Percentiles rank a stretch among this genome's conserved stretches.
phyloP scores from a whole-genome alignment of 2,113 vertebrate species.

The Spilogale gracilis region DNA sequence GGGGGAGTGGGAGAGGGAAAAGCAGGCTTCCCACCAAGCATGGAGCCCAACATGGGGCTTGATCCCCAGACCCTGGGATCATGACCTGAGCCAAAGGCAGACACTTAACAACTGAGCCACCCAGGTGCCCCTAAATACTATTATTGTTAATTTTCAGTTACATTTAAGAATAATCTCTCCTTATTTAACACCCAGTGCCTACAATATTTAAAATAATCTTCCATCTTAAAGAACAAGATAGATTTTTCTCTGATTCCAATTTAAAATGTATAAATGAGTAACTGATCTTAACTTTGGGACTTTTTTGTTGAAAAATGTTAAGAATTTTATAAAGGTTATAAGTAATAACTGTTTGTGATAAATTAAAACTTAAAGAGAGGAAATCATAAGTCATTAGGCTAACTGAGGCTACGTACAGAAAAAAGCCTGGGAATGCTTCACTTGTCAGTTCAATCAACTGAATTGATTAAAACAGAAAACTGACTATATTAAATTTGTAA shows the following conservation, averaged over 20 bases:
- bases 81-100: too few species aligned
- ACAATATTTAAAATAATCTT: background rate
- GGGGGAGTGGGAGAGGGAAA: too few species aligned
- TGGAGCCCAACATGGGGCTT: too few species aligned
- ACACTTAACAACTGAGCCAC: too few species aligned
- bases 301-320: slow-evolving; percentile 1
- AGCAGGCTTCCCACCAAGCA: too few species aligned
- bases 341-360: background rate
- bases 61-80: too few species aligned
- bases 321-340: slow-evolving; percentile 40
- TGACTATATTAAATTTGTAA: slow-evolving; percentile 29
- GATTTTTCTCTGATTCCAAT: background rate
- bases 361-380: slow-evolving; percentile 38
- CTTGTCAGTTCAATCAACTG: background rate
- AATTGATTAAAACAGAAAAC: slow-evolving; percentile 38
- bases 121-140: background rate
- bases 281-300: background rate
- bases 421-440: background rate
- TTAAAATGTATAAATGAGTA: background rate
- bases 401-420: background rate
- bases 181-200: background rate
- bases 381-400: background rate
- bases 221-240: background rate
- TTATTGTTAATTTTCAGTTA: background rate
- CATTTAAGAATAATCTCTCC: slow-evolving; percentile 4